Conservation (phyloP, 2,797 vertebrate species). For the Xyrichtys novacula region DNA sequence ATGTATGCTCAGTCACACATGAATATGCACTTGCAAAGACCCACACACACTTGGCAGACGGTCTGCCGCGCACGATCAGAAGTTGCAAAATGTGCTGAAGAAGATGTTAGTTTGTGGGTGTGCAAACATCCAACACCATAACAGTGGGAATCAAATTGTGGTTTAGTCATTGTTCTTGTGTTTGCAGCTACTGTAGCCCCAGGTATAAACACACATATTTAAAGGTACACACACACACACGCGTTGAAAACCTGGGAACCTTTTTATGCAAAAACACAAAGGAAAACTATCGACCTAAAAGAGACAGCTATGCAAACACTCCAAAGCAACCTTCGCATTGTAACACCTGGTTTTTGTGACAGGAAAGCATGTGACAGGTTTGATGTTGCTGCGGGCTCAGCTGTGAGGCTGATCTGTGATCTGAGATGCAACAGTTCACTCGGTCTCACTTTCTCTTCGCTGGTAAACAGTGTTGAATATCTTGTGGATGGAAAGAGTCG, state of each 20-base stretch:
- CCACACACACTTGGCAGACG: neutral
- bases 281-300: neutral
- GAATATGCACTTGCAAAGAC: neutral
- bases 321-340: neutral
- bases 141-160: neutral
- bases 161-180: conserved; percentile 16
- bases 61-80: neutral
- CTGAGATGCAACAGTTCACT: conserved; percentile 22
- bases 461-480: conserved; percentile 31
- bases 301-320: conserved; percentile 18
- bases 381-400: conserved; percentile 43
- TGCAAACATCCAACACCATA: neutral
- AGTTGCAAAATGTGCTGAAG: neutral
- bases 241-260: neutral
- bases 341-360: conserved; percentile 15
- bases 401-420: conserved; percentile 36
- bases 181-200: neutral
- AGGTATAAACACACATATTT: neutral
- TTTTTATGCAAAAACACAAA: conserved; percentile 8
- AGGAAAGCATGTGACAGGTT: conserved; percentile 33
- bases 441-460: conserved; percentile 47
- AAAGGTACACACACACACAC: neutral
- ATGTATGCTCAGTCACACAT: conserved; percentile 34
- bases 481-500: neutral
- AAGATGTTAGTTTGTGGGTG: neutral